These are phyloP conservation scores for Rhynchonycteris naso DNA, from an alignment of 2,797 vertebrate species.

Conservation along the genomic window DNA sequence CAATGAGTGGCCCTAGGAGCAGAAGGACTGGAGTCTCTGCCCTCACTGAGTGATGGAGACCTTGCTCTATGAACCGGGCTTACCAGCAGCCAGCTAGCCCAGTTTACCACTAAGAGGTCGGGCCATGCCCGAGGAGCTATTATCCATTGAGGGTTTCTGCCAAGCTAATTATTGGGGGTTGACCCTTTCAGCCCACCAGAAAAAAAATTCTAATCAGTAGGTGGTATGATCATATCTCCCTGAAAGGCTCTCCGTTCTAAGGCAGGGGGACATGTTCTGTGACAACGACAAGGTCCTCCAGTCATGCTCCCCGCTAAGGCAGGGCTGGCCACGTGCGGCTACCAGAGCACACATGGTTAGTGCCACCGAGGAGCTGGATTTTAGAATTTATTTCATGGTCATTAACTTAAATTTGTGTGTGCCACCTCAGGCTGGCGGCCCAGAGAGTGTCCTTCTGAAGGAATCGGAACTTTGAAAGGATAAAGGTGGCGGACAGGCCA, in stretches of 20 bases:
- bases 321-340: neutral
- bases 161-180: neutral
- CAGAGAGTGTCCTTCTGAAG: neutral
- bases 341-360: neutral
- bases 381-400: neutral
- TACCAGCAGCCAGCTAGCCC: neutral
- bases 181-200: neutral
- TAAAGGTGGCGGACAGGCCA: rapidly evolving
- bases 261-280: no score
- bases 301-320: neutral
- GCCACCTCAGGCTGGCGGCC: neutral
- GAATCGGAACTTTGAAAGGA: neutral
- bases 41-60: rapidly evolving
- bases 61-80: neutral
- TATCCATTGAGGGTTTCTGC: neutral
- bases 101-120: neutral
- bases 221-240: neutral
- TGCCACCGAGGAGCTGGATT: neutral
- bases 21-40: rapidly evolving
- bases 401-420: neutral
- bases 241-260: neutral
- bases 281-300: neutral
- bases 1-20: neutral
- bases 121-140: neutral
- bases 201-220: neutral